Base-by-base conservation (phyloP, 2,888 invertebrate genomes). In the Drosophila neotestacea region DNA sequence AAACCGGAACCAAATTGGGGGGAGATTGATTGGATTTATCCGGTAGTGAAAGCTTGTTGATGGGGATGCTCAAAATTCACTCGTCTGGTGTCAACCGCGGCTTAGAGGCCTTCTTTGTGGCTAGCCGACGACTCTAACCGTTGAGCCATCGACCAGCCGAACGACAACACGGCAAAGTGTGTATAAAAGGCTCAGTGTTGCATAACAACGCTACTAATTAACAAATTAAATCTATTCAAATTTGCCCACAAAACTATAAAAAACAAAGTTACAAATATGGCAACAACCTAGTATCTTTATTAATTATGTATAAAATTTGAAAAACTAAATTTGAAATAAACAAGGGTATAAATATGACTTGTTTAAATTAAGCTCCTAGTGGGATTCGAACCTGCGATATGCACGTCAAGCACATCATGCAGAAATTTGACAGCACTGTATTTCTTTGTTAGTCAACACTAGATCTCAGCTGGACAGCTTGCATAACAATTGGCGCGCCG, bases 221-320 rank as follows among this genome's bases (percentile, higher is more conserved):
- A 46, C 28, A 28, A 39, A 16, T 62, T 9, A 47, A 39, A 38
- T 16, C 39, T 41, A 36, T 27, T 50, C 44, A 64, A 59, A 59
- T 59, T 22, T 42, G 6, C 27, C 28, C n/a, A 6, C 3, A 11
- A 16, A 58, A 47, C 30, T 13, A 41, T n/a, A 38, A 64, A 54
- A 7, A 9, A 22, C 22, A 5, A 62, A 38, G 34, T 34, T 30
- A 52, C 32, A 38, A 60, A 60, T 22, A 48, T 39, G 42, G 38
- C 54, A 11, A 46, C 16, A 22, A 22, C 7, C 36, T 30, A 13
- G 42, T 54, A 10, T 60, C n/a, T 30, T 22, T 22, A 59, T 13
- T 52, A 30, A 13, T 9, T 13, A 52, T 22, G 51, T 36, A 7
- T 10, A 2, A 22, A 41, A 10, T 42, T 2, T 16, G 6, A 41